Conservation (phyloP, 2,797 vertebrate species). For the Squalus acanthias region DNA sequence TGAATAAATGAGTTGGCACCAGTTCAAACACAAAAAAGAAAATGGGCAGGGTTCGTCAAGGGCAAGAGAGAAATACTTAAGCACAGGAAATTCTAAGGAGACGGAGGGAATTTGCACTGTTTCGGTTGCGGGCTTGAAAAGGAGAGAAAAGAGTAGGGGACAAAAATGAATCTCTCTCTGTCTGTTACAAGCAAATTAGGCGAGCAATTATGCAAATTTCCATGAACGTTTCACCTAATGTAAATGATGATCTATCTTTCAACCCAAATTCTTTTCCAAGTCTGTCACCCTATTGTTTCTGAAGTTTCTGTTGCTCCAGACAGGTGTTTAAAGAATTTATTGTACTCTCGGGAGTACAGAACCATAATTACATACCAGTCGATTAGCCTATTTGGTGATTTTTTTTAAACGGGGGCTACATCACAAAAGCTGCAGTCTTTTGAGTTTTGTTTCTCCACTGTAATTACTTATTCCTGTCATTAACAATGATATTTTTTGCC, state of each 20-base stretch:
- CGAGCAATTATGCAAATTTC: not conserved
- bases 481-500: not conserved
- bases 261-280: not conserved
- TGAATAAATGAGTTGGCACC: slow-evolving; percentile 66
- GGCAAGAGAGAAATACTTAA: slow-evolving; percentile 56
- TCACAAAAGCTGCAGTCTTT: not conserved
- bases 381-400: not conserved
- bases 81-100: slow-evolving; percentile 53
- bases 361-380: not conserved
- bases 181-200: not conserved
- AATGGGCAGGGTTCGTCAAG: slow-evolving; percentile 60
- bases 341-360: too few species aligned
- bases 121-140: not conserved
- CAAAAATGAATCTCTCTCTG: not conserved
- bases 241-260: not conserved
- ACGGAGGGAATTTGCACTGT: not conserved
- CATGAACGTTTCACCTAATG: not conserved
- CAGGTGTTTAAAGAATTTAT: not conserved
- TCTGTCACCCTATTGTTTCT: not conserved
- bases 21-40: slow-evolving; percentile 56
- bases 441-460: not conserved
- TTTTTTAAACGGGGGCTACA: not conserved
- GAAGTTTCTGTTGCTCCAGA: not conserved
- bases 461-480: not conserved
- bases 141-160: slow-evolving; percentile 53